phyloP scores from a whole-genome alignment of 2,888 invertebrate species.

The Pemphredon lugubris region DNA sequence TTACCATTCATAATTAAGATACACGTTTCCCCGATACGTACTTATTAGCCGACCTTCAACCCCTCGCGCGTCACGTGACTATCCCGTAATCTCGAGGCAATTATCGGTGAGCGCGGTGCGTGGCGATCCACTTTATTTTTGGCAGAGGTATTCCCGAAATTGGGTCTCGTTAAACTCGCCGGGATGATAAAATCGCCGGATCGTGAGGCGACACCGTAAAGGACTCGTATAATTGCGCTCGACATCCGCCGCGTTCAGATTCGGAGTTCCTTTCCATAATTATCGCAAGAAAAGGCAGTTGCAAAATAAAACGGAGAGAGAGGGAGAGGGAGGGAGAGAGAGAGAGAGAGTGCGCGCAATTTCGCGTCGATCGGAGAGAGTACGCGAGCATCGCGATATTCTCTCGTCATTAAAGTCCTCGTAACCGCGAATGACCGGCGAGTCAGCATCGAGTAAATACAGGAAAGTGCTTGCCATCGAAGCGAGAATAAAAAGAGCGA shows the following conservation, averaged over 20 bases:
- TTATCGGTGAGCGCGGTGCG: conserved; percentile 49
- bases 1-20: no score
- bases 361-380: no score
- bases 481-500: background rate
- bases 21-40: background rate
- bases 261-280: conserved; percentile 27
- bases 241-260: conserved; percentile 36
- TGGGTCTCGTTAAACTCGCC: conserved; percentile 35
- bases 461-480: conserved; percentile 1
- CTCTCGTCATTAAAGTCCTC: no score
- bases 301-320: no score
- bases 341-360: no score
- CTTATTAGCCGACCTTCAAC: conserved; percentile 12
- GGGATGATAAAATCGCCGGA: conserved; percentile 47
- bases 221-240: conserved; percentile 33
- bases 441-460: no score
- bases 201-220: conserved; percentile 35
- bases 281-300: no score
- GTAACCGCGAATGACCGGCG: no score
- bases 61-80: conserved; percentile 12
- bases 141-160: conserved; percentile 36
- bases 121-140: conserved; percentile 47
- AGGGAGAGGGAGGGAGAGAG: no score
- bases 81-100: conserved; percentile 38
- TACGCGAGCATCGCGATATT: no score